A percentile compares a stretch with the other conserved stretches of the same genome.
Evolutionary conservation across 1,140 invertebrate genomes (phyloP).

Genomic region (Lanistes nyassanus): DNA sequence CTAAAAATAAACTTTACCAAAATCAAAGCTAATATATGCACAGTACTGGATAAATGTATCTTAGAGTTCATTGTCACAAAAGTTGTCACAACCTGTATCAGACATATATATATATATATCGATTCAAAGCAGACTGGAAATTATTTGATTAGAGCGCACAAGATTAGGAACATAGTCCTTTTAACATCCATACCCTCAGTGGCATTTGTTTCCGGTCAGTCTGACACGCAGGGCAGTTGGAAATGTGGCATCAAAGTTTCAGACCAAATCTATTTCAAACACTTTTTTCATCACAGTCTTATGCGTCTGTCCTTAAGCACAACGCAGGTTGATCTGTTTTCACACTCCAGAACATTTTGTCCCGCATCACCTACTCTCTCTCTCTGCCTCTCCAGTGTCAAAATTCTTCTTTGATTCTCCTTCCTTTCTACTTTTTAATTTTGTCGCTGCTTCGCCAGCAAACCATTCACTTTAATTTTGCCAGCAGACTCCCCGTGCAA

Average conservation of each 20-base stretch:
- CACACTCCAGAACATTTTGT: not conserved
- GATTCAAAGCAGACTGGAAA: too few species aligned
- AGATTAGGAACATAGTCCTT: not conserved
- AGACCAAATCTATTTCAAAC: not conserved
- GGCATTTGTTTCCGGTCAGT: not conserved
- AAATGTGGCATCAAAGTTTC: not conserved
- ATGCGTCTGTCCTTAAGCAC: not conserved
- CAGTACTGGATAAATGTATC: too few species aligned
- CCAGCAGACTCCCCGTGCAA: not conserved
- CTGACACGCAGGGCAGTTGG: not conserved
- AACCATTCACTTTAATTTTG: not conserved
- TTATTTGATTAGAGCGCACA: too few species aligned
- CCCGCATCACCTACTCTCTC: too few species aligned
- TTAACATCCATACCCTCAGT: not conserved
- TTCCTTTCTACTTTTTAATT: not conserved
- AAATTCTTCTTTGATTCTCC: slow-evolving; percentile 4
- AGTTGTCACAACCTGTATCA: too few species aligned
- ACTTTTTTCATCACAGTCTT: not conserved
- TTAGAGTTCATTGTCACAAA: too few species aligned
- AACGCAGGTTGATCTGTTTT: not conserved
- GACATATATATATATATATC: too few species aligned
- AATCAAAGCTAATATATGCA: too few species aligned
- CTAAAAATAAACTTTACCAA: too few species aligned
- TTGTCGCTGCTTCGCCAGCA: not conserved
- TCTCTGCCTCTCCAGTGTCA: not conserved